Percentiles rank a stretch among this genome's conserved stretches.
Conservation (phyloP, 2,797 vertebrate genomes). For the Pipistrellus nathusii region DNA sequence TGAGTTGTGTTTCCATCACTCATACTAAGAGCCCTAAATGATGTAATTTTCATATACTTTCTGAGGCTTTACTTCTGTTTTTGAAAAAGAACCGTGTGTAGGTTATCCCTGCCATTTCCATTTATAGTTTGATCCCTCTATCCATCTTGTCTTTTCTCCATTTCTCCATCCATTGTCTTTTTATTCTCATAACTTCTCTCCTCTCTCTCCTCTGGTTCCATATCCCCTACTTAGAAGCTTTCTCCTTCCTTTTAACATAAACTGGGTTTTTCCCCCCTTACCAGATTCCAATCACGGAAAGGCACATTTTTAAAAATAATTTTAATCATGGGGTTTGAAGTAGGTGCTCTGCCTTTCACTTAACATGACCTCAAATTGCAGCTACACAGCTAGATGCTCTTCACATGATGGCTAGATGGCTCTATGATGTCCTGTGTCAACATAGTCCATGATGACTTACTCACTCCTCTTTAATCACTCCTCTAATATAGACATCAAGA, state of each 20-base stretch:
- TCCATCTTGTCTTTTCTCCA: background rate
- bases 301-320: slow-evolving; percentile 6
- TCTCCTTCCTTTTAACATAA: background rate
- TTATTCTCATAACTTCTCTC: background rate
- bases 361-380: slow-evolving; percentile 20
- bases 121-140: background rate
- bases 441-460: slow-evolving; percentile 32
- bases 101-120: background rate
- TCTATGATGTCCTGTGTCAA: slow-evolving; percentile 21
- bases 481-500: background rate
- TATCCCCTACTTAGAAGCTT: background rate
- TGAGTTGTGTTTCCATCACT: background rate
- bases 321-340: slow-evolving; percentile 32
- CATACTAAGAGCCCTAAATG: background rate
- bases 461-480: background rate
- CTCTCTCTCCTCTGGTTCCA: background rate
- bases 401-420: background rate
- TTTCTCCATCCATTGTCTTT: background rate
- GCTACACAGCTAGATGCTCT: background rate
- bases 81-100: background rate
- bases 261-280: background rate
- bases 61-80: background rate
- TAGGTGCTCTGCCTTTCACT: slow-evolving; percentile 18
- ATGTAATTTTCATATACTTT: background rate
- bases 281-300: slow-evolving; percentile 24